phyloP scores from a whole-genome alignment of 2,797 vertebrate species.

The Heliangelus exortis region DNA sequence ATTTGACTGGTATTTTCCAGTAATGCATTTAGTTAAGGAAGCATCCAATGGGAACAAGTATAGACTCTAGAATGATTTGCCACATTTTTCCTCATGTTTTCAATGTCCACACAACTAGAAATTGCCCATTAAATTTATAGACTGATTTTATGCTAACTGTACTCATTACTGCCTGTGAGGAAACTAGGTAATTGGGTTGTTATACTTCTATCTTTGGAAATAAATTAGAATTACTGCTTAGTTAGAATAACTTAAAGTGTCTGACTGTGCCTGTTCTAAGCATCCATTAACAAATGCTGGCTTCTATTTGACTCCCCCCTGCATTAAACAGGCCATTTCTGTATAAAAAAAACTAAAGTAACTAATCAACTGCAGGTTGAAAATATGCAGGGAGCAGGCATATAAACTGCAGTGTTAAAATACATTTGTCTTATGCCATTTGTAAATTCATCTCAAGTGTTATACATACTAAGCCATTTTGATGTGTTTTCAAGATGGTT shows the following conservation, averaged over 20 bases:
- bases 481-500: conserved; percentile 38
- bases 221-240: conserved; percentile 62
- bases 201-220: conserved; percentile 57
- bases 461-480: conserved; percentile 14
- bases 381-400: conserved; percentile 49
- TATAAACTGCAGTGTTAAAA: conserved; percentile 29
- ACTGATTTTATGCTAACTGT: conserved; percentile 42
- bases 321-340: conserved; percentile 57
- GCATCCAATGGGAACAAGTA: not conserved
- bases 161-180: conserved; percentile 23
- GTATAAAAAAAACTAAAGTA: conserved; percentile 14
- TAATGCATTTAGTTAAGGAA: not conserved
- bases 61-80: not conserved
- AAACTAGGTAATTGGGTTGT: conserved; percentile 59
- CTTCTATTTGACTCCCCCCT: conserved; percentile 15
- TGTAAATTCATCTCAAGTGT: conserved; percentile 39
- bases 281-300: conserved; percentile 32
- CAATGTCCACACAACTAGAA: conserved; percentile 35
- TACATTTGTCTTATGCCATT: conserved; percentile 41
- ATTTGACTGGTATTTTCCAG: not conserved
- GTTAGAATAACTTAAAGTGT: conserved; percentile 55
- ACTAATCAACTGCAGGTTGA: conserved; percentile 43
- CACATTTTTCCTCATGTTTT: not conserved
- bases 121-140: conserved; percentile 46
- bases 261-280: conserved; percentile 48